Conservation (phyloP, 1,140 invertebrate genomes). For the Vanessa atalanta region DNA sequence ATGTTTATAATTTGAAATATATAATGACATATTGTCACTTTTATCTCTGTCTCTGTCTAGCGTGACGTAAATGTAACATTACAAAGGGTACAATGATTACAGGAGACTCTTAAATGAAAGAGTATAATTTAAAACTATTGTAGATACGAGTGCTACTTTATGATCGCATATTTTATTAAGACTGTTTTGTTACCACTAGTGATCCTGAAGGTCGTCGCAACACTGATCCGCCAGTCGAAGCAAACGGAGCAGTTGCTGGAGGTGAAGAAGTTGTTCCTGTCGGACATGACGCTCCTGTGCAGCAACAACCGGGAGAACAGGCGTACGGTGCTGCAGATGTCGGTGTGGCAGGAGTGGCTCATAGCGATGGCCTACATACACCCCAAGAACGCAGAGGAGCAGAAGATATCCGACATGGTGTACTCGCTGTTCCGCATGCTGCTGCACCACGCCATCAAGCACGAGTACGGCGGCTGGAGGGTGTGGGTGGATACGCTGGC, state of each 20-base stretch:
- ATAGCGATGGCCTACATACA: slow-evolving; percentile 99
- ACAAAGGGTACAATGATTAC: too few relatives aligned
- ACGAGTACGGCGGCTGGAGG: slow-evolving; percentile 99
- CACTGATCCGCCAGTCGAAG: slow-evolving; percentile 97
- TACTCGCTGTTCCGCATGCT: slow-evolving; percentile 98
- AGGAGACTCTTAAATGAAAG: too few relatives aligned
- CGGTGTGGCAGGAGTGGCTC: slow-evolving; percentile 99
- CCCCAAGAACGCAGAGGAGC: slow-evolving; percentile 96
- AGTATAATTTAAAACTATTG: not conserved
- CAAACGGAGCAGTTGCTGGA: slow-evolving; percentile 94
- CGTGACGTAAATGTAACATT: not conserved
- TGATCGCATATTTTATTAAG: not conserved
- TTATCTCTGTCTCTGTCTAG: not conserved
- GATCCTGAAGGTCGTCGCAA: slow-evolving; percentile 99
- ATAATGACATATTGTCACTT: not conserved
- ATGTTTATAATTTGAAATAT: too few relatives aligned
- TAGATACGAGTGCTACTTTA: too few relatives aligned
- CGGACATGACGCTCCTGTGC: slow-evolving; percentile 98
- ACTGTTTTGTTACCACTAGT: slow-evolving; percentile 82
- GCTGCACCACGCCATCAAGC: slow-evolving; percentile 99
- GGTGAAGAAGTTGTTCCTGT: slow-evolving; percentile 97
- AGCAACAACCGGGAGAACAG: slow-evolving; percentile 98
- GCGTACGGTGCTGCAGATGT: slow-evolving; percentile 98
- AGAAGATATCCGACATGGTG: slow-evolving; percentile 98
- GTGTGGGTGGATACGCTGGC: slow-evolving; percentile 99